Evolutionary conservation across 2,113 vertebrate species (phyloP).

Genomic region (Neodon shergylaensis): DNA sequence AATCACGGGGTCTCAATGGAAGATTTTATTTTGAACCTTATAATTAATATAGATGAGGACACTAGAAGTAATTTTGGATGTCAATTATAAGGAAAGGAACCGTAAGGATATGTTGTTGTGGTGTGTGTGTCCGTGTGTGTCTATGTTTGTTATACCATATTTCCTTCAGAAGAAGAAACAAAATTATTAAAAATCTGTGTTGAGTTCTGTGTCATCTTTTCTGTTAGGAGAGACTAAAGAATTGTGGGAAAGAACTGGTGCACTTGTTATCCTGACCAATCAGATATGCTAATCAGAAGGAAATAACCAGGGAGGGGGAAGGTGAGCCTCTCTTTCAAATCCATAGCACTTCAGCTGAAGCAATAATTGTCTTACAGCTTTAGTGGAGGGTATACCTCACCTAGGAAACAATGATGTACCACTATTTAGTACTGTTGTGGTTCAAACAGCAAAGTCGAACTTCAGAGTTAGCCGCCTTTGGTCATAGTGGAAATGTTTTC

Average conservation of each 20-base stretch:
- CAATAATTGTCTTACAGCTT: neutral
- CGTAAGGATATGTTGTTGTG: neutral
- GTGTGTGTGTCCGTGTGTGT: neutral
- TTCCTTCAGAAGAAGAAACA: conserved; percentile 28
- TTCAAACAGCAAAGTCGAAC: neutral
- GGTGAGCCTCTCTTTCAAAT: neutral
- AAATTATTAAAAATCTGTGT: conserved; percentile 22
- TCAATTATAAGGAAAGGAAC: conserved; percentile 8
- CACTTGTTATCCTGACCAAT: neutral
- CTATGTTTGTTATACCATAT: neutral
- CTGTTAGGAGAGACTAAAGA: neutral
- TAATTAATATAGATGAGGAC: conserved; percentile 37
- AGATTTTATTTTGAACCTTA: conserved; percentile 23
- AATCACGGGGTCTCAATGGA: neutral
- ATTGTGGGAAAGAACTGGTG: neutral
- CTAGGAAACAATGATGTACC: neutral
- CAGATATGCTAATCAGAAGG: neutral
- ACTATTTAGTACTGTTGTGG: neutral
- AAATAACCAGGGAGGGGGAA: neutral
- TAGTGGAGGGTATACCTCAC: neutral
- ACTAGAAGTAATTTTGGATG: neutral
- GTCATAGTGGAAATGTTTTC: neutral
- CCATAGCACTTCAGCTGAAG: neutral
- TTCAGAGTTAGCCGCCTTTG: neutral
- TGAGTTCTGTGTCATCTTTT: neutral